A percentile compares a stretch with the other conserved stretches of the same genome.
These are phyloP conservation scores for Cheiracanthium punctorium DNA, from an alignment of 2,888 invertebrate species.

Conservation along the genomic window DNA sequence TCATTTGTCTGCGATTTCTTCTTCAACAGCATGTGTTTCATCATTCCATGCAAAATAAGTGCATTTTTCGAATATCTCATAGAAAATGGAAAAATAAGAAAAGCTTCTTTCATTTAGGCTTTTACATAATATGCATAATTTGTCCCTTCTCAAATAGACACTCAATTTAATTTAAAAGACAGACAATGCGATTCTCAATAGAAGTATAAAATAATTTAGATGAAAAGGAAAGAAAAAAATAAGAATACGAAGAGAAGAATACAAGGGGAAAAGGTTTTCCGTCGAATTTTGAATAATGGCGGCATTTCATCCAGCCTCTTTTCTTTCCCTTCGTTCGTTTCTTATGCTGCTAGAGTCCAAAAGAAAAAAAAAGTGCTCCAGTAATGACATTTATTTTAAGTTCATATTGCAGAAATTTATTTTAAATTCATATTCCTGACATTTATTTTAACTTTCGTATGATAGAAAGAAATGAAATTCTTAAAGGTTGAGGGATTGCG, in stretches of 20 bases:
- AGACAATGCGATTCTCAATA: not conserved
- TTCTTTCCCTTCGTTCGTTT: not conserved
- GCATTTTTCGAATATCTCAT: too few relatives aligned
- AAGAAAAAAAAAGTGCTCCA: not conserved
- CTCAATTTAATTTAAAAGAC: not conserved
- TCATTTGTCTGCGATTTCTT: too few relatives aligned
- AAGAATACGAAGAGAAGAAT: not conserved
- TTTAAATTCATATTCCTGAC: not conserved
- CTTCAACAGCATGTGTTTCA: too few relatives aligned
- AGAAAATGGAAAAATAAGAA: too few relatives aligned
- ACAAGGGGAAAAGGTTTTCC: not conserved
- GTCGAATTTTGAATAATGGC: not conserved
- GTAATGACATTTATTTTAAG: constrained; percentile 5
- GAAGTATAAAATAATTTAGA: not conserved
- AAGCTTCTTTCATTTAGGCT: not conserved
- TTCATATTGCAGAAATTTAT: not conserved
- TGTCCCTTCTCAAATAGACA: not conserved
- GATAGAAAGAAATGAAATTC: not conserved
- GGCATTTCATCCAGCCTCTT: not conserved
- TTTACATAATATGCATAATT: not conserved
- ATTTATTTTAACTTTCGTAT: not conserved
- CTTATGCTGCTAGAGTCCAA: not conserved
- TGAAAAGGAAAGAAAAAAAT: not conserved
- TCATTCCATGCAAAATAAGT: too few relatives aligned
- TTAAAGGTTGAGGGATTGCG: too few relatives aligned